phyloP scores from a whole-genome alignment of 2,797 vertebrate species.

The Fundulus diaphanus region DNA sequence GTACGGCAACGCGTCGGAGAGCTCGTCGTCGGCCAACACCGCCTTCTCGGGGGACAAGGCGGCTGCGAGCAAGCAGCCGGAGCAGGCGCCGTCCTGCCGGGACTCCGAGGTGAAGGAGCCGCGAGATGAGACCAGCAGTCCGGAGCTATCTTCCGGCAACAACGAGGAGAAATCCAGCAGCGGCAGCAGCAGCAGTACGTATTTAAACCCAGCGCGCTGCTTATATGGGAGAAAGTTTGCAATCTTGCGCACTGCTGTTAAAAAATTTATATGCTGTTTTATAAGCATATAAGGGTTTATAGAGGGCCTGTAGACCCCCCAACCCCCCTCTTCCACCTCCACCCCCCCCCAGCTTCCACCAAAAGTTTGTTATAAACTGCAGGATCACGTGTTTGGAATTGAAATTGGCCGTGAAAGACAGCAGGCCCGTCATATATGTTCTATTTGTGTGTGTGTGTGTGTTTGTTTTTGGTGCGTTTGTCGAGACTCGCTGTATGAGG shows the following conservation, averaged over 20 bases:
- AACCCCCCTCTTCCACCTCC: conserved; percentile 44
- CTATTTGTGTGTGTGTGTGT: background rate
- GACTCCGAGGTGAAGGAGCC: conserved; percentile 86
- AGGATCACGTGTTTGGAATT: conserved; percentile 98
- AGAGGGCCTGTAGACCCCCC: conserved; percentile 92
- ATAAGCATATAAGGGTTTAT: conserved; percentile 99
- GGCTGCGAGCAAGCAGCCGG: conserved; percentile 81
- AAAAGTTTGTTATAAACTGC: conserved; percentile 99
- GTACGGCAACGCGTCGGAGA: conserved; percentile 90
- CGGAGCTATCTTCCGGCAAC: conserved; percentile 98
- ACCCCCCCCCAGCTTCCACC: conserved; percentile 84
- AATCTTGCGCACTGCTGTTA: conserved; percentile 95
- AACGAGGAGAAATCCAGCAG: conserved; percentile 96
- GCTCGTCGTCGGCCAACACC: conserved; percentile 82
- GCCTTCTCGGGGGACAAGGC: conserved; percentile 90
- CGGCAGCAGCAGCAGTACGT: conserved; percentile 90
- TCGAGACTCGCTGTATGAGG: conserved; percentile 22
- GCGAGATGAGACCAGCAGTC: conserved; percentile 93
- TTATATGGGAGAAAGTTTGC: conserved; percentile 93
- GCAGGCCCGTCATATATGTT: conserved; percentile 46
- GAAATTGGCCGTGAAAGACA: conserved; percentile 99
- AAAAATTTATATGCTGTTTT: conserved; percentile 99
- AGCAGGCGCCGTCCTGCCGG: conserved; percentile 79
- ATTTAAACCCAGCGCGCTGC: conserved; percentile 87
- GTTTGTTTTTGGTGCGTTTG: conserved; percentile 31